Evolutionary conservation across 2,797 vertebrate genomes (phyloP).

Genomic region (Serranus cabrilla): DNA sequence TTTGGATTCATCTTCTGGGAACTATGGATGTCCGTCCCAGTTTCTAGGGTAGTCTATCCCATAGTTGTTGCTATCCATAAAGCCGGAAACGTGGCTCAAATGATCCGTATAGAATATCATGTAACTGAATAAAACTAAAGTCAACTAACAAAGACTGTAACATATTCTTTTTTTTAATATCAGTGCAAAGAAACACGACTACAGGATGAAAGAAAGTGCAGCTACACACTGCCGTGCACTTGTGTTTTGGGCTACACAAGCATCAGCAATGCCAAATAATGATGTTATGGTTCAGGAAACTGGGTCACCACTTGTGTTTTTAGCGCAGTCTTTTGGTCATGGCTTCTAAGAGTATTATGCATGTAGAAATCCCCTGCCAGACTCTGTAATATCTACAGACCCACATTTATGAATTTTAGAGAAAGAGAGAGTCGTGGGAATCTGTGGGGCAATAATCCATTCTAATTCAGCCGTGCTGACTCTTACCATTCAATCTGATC

Average conservation of each 20-base stretch:
- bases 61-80: not conserved
- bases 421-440: not conserved
- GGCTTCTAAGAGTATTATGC: constrained; percentile 57
- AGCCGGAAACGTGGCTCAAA: not conserved
- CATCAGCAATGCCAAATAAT: constrained; percentile 57
- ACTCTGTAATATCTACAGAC: constrained; percentile 31
- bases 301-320: constrained; percentile 73
- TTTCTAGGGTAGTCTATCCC: not conserved
- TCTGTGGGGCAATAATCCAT: not conserved
- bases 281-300: constrained; percentile 64
- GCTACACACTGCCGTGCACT: constrained; percentile 23
- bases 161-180: not conserved
- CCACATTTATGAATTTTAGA: not conserved
- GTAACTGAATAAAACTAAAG: not conserved
- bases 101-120: not conserved
- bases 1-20: not conserved
- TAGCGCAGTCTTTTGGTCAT: constrained; percentile 58
- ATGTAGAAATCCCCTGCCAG: constrained; percentile 51
- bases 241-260: constrained; percentile 39
- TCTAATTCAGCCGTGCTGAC: not conserved
- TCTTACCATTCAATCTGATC: not conserved
- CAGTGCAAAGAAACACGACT: constrained; percentile 12
- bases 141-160: not conserved
- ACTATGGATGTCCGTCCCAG: not conserved
- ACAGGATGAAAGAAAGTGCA: constrained; percentile 30